Evolutionary conservation across 2,888 invertebrate species (phyloP).

Genomic region (Gymnocheta viridis): DNA sequence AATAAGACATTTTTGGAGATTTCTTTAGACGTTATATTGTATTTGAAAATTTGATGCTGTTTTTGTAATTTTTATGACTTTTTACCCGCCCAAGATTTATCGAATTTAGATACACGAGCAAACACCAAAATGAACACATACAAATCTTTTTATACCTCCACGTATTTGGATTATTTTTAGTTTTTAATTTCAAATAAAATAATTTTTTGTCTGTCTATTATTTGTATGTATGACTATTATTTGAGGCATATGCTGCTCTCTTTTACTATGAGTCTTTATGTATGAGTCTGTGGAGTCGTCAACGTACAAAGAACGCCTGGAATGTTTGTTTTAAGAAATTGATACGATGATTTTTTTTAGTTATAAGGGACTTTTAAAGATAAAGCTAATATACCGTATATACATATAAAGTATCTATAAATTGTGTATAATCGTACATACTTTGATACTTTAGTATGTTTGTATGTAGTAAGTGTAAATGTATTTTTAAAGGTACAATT

Average conservation of each 20-base stretch:
- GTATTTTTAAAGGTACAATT: neutral
- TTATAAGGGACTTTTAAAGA: neutral
- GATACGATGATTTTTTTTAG: conserved; percentile 16
- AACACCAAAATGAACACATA: neutral
- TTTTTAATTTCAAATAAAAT: conserved; percentile 40
- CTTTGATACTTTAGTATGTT: neutral
- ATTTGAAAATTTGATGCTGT: conserved; percentile 44
- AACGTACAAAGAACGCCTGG: neutral
- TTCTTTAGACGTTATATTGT: neutral
- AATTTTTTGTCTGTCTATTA: neutral
- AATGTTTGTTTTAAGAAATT: conserved; percentile 11
- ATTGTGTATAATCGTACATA: too few species aligned
- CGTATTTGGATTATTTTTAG: conserved; percentile 53
- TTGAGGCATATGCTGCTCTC: conserved; percentile 5
- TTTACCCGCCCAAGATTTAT: conserved; percentile 55
- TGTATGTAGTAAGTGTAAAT: too few species aligned
- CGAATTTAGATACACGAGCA: conserved; percentile 17
- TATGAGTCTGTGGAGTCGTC: neutral
- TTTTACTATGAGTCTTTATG: too few species aligned
- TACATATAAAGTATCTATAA: neutral
- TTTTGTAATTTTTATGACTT: conserved; percentile 65
- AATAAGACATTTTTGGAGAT: conserved; percentile 18
- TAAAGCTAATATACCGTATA: neutral
- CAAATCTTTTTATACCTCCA: neutral
- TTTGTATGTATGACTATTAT: neutral